These are phyloP conservation scores for Pseudomyrmex pallidus DNA, from an alignment of 1,140 invertebrate species.

Conservation along the genomic window DNA sequence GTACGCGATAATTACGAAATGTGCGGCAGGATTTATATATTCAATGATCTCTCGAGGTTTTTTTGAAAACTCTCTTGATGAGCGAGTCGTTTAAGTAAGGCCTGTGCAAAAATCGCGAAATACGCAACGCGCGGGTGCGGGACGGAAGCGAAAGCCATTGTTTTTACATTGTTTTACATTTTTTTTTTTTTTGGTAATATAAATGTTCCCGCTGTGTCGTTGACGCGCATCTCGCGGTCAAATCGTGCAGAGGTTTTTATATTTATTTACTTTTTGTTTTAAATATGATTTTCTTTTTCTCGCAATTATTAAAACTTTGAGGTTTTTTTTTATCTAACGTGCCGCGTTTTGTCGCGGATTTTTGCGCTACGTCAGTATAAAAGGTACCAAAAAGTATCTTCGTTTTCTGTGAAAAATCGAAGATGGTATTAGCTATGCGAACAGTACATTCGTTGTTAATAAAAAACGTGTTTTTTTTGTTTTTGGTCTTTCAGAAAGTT, in stretches of 20 bases:
- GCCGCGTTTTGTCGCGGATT: slow-evolving; percentile 8
- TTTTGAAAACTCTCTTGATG: background rate
- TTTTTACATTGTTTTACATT: slow-evolving; percentile 33
- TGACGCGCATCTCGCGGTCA: background rate
- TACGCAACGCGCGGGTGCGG: slow-evolving; percentile 29
- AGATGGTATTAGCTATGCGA: background rate
- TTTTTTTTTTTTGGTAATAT: background rate
- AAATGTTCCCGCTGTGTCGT: background rate
- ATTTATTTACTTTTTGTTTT: background rate
- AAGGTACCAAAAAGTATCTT: slow-evolving; percentile 27
- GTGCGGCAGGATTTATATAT: slow-evolving; percentile 35
- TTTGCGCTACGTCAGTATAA: slow-evolving; percentile 7
- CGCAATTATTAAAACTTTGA: slow-evolving; percentile 22
- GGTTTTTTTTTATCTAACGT: background rate
- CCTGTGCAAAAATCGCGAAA: slow-evolving; percentile 1
- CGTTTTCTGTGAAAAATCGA: slow-evolving; percentile 31
- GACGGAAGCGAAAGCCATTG: slow-evolving; percentile 49
- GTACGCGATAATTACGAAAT: slow-evolving; percentile 1
- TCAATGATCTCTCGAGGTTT: background rate
- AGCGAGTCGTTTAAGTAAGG: background rate
- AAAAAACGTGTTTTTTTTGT: background rate
- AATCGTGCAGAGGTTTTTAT: slow-evolving; percentile 1
- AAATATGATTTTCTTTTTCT: slow-evolving; percentile 11
- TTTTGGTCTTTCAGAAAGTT: background rate
- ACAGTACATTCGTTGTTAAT: background rate